Evolutionary conservation across 2,797 vertebrate genomes (phyloP), one percentile per base, ranked within the genome.

Genomic region (Lerista edwardsae): DNA sequence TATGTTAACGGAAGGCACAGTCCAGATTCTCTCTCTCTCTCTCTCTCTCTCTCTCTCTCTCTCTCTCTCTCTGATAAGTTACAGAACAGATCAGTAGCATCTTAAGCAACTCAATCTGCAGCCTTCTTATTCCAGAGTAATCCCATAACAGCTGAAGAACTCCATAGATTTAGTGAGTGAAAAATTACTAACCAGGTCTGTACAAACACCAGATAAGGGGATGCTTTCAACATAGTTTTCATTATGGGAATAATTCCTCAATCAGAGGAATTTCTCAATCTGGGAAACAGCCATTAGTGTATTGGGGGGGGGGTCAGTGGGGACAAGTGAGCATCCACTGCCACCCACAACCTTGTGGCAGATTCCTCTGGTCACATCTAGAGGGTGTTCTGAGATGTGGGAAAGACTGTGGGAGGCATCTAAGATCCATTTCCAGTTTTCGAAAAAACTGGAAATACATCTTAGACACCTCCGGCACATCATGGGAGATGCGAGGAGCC

Each of bases 221-320:
- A 82, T 87, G 82, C 65, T 85, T 44, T 91, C 90, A 87, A 90
- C 91, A 57, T 68, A 86, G 90, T 89, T 91, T 93, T 91, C 92
- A 90, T 89, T 75, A 84, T 77, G 75, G 85, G 84, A 12, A 61
- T 4, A 25, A 80, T 61, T 84, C 83, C 55, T 80, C n/a, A n/a
- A n/a, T n/a, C n/a, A n/a, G n/a, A n/a, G 67, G 36, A 62, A 87
- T 89, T 81, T 83, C 90, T 73, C 86, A 57, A 90, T 92, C 88
- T 90, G 78, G 62, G 88, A 89, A 85, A 89, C 90, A 90, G 90
- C 93, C 86, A n/a, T n/a, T n/a, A n/a, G n/a, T n/a, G n/a, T n/a
- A n/a, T n/a, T n/a, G n/a, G n/a, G n/a, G n/a, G n/a, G n/a, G n/a
- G n/a, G n/a, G n/a, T n/a, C n/a, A n/a, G n/a, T n/a, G n/a, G n/a